Percentiles rank a stretch among this genome's conserved stretches.
Evolutionary conservation across 1,140 invertebrate genomes (phyloP).

Genomic region (Lethrus apterus): DNA sequence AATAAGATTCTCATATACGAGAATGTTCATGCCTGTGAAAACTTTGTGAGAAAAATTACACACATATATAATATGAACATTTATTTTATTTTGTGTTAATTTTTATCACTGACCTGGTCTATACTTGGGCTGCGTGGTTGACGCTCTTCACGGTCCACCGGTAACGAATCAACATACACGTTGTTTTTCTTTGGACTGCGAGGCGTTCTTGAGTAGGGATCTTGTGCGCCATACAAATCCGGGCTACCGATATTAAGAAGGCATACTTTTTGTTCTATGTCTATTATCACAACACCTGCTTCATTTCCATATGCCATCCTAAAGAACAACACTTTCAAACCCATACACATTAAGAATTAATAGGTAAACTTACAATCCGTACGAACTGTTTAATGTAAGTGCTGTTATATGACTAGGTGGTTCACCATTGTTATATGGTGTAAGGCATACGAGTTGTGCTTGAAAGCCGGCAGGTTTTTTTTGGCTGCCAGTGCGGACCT

Average conservation of each 20-base stretch:
- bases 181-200: constrained; percentile 64
- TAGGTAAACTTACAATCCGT: constrained; percentile 81
- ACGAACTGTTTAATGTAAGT: constrained; percentile 89
- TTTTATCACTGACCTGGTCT: constrained; percentile 71
- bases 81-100: too few species aligned
- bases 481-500: constrained; percentile 67
- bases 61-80: too few species aligned
- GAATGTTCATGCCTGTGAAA: too few species aligned
- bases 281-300: constrained; percentile 86
- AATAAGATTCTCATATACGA: too few species aligned
- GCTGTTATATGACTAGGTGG: constrained; percentile 77
- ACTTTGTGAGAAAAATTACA: too few species aligned
- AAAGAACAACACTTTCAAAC: constrained; percentile 26
- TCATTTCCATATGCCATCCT: constrained; percentile 97
- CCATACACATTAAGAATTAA: neutral
- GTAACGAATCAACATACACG: constrained; percentile 31
- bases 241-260: constrained; percentile 76
- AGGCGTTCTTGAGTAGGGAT: constrained; percentile 80
- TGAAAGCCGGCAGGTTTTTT: constrained; percentile 88
- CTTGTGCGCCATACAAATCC: constrained; percentile 81
- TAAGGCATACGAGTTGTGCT: constrained; percentile 88
- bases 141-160: constrained; percentile 49
- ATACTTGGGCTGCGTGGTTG: constrained; percentile 78
- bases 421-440: constrained; percentile 71
- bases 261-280: constrained; percentile 86